Evolutionary conservation across 2,113 vertebrate genomes (phyloP).

Genomic region (Eulemur rufifrons): DNA sequence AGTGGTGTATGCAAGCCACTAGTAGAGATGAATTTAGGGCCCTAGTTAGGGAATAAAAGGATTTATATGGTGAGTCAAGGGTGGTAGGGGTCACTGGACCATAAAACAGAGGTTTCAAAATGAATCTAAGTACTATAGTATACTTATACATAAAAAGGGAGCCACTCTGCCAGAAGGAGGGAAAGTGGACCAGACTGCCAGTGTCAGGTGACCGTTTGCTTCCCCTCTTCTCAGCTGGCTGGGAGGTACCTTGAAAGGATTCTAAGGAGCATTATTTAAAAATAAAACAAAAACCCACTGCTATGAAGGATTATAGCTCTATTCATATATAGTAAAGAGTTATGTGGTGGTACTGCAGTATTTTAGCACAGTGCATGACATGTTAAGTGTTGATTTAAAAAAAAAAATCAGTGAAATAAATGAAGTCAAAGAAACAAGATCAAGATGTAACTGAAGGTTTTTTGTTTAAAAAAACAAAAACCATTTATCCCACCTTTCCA

Average conservation of each 20-base stretch:
- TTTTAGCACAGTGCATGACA: background rate
- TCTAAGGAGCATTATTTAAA: background rate
- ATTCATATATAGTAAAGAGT: background rate
- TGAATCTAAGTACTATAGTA: background rate
- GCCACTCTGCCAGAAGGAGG: background rate
- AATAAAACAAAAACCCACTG: background rate
- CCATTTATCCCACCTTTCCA: background rate
- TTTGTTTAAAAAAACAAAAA: background rate
- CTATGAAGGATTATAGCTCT: background rate
- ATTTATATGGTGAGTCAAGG: background rate
- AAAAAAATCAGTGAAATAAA: background rate
- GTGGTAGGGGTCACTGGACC: background rate
- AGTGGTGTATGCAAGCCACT: background rate
- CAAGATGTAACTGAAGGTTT: background rate
- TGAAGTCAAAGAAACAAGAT: background rate
- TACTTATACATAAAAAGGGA: background rate
- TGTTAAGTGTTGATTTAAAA: background rate
- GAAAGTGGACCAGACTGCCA: background rate
- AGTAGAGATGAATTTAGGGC: background rate
- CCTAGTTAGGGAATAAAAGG: background rate
- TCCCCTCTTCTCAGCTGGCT: background rate
- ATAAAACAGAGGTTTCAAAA: background rate
- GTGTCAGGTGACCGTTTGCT: background rate
- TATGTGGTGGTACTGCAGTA: background rate
- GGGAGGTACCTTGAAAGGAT: background rate